Evolutionary conservation across 2,888 invertebrate species (phyloP).

Genomic region (Pyralis farinalis): DNA sequence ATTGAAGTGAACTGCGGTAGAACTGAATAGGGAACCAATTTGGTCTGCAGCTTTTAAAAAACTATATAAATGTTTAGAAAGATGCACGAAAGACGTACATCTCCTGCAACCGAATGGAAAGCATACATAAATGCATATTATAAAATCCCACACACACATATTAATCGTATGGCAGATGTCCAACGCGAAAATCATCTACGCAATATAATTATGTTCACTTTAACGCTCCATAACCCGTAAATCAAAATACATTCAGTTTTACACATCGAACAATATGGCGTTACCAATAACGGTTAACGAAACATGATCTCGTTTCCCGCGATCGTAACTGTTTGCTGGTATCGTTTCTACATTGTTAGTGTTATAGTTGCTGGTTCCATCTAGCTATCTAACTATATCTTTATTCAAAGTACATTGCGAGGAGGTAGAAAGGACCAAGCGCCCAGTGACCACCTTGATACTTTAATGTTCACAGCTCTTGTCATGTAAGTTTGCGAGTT

Average conservation of each 20-base stretch:
- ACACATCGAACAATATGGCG: conserved; percentile 6
- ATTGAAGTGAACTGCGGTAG: no score
- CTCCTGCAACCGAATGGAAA: not conserved
- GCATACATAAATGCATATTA: not conserved
- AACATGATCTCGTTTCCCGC: conserved; percentile 7
- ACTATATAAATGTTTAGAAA: no score
- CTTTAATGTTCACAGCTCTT: no score
- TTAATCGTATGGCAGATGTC: not conserved
- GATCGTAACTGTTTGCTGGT: conserved; percentile 2
- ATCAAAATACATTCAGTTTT: conserved; percentile 6
- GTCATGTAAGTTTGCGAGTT: no score
- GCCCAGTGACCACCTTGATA: no score
- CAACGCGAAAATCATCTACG: not conserved
- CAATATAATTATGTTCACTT: conserved; percentile 1
- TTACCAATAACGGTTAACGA: conserved; percentile 6
- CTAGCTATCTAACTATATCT: not conserved
- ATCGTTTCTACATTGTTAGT: not conserved
- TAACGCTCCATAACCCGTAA: conserved; percentile 3
- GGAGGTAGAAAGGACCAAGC: no score
- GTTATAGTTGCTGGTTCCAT: not conserved
- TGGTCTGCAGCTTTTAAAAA: no score
- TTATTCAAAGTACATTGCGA: no score
- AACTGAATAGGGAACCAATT: no score
- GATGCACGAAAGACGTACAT: not conserved
- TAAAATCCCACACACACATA: not conserved